Evolutionary conservation across 2,888 invertebrate genomes (phyloP).

Genomic region (Osedax fenrisi): DNA sequence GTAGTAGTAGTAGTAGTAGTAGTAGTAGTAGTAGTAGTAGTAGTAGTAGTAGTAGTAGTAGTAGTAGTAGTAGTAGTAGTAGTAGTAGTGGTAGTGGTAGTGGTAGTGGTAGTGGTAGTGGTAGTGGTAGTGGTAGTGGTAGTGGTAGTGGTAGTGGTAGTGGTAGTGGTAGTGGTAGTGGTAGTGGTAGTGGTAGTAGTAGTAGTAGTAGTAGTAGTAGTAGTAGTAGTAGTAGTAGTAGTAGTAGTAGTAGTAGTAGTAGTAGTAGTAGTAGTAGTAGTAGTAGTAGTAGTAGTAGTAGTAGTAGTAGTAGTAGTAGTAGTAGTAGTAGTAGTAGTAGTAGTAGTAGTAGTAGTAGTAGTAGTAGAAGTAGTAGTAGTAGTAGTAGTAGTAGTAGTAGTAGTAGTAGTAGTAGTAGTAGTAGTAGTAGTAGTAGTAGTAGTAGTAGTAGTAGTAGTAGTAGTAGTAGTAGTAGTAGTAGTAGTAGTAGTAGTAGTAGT

Average conservation of each 20-base stretch:
- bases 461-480: background rate
- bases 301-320: background rate
- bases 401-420: no score
- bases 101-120: background rate
- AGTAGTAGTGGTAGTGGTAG: background rate
- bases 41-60: background rate
- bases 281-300: background rate
- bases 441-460: background rate
- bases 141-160: background rate
- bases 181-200: background rate
- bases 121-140: background rate
- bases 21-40: background rate
- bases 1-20: background rate
- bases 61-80: background rate
- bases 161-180: background rate
- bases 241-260: background rate
- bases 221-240: background rate
- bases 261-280: background rate
- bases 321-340: background rate
- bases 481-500: background rate
- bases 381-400: background rate
- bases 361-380: background rate
- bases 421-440: no score
- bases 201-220: conserved; percentile 2
- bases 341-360: background rate